Evolutionary conservation across 2,113 vertebrate species (phyloP).

Genomic region (Callionymus lyra): DNA sequence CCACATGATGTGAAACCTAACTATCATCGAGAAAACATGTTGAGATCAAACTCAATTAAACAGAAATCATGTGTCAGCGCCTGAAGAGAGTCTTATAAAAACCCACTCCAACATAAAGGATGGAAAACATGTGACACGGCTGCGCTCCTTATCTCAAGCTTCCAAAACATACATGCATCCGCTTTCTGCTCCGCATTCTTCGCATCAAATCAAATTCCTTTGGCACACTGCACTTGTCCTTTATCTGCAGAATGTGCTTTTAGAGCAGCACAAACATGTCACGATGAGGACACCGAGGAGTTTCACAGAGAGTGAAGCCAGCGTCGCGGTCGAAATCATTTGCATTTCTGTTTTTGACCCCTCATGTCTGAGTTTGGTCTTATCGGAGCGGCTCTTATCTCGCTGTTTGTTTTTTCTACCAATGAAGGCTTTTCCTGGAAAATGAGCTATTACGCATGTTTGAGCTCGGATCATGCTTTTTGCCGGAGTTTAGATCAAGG

Average conservation of each 20-base stretch:
- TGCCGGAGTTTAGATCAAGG: slow-evolving; percentile 37
- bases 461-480: slow-evolving; percentile 40
- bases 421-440: slow-evolving; percentile 63
- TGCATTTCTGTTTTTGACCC: slow-evolving; percentile 52
- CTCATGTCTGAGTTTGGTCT: slow-evolving; percentile 31
- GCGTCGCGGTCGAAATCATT: slow-evolving; percentile 45
- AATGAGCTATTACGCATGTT: slow-evolving; percentile 58
- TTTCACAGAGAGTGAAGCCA: slow-evolving; percentile 40
- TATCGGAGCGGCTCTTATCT: slow-evolving; percentile 66
- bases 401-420: slow-evolving; percentile 63
- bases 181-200: slow-evolving; percentile 63
- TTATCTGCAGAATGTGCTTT: slow-evolving; percentile 74
- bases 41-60: no score
- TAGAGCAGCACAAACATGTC: slow-evolving; percentile 71
- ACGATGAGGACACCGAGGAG: slow-evolving; percentile 58
- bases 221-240: slow-evolving; percentile 58
- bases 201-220: slow-evolving; percentile 72
- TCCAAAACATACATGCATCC: slow-evolving; percentile 58
- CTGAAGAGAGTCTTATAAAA: background rate
- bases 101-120: slow-evolving; percentile 7
- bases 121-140: slow-evolving; percentile 48
- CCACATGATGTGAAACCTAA: no score
- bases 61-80: no score
- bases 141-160: slow-evolving; percentile 51
- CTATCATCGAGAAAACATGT: no score